Evolutionary conservation across 1,140 invertebrate genomes (phyloP), one percentile per base, ranked within the genome.

Genomic region (Zaprionus davidi): DNA sequence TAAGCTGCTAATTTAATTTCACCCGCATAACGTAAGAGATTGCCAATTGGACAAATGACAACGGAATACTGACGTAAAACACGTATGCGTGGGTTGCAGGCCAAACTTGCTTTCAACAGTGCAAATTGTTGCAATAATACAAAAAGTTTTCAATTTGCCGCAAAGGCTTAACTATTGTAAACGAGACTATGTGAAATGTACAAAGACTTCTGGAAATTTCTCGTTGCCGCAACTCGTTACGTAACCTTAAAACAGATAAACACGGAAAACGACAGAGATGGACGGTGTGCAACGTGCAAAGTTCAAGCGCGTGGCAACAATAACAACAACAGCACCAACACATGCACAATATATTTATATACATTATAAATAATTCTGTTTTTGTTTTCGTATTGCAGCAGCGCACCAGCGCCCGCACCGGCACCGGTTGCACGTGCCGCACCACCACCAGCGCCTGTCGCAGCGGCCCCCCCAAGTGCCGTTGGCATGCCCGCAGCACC

Each of bases 401-500:
- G 71, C 41, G 84, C 78, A 28, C 79, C 79, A 7, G 68, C 63
- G 26, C 80, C 78, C 1, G 81, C 86, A 5, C 85, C 76, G 17
- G 62, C 84, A 13, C 82, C 64, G n/a, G 91, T 92, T n/a, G 80
- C 93, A 69, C 83, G 87, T 71, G 90, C 91, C 46, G 82, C 83
- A 71, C 76, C 92, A 53, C 76, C 91, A 5, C 84, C 93, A 28
- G 87, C 88, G 2, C 86, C 91, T 31, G 65, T 93, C 28, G 76
- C 85, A n/a, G 85, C 90, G 36, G 78, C 81, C 34, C 86, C 88
- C 6, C 31, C 31, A 34, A 81, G 81, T 20, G 91, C 86, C 36
- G 79, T 92, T 20, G 91, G 90, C n/a, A 90, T 90, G 85, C 85
- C 85, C 38, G 91, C 86, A n/a, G 91, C 86, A 17, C 83, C 85